Base-by-base conservation (phyloP, 1,140 invertebrate species). In the Drosophila melanica region DNA sequence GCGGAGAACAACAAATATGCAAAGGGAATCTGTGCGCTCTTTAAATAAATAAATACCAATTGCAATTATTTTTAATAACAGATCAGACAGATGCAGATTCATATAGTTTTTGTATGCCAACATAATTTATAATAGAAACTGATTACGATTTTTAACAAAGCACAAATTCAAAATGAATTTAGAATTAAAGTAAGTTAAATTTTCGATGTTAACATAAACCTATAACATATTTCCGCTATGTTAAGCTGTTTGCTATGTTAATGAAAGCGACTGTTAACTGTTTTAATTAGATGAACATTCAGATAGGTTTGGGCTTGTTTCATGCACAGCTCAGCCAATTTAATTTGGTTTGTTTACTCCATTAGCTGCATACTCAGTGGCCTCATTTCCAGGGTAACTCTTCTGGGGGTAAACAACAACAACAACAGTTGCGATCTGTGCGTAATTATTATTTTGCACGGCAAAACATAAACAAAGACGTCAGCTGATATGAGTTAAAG, bases 401-500 rank as follows among this genome's bases (percentile, higher is more conserved):
- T 37, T 33, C 16, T 16, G 8, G 16, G 37, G 33, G 55, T 53
- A 66, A 67, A 72, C 47, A 72, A 67, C 62, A 45, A 27, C 39
- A 23, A n/a, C 65, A 33, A 63, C 50, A 67, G 67, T 67, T 71
- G 42, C 67, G 81, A 81, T 81, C 62, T 67, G 23, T 62, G 77
- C 81, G 74, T 81, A 78, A 85, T 81, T 86, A 54, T 65, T 85
- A 50, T 65, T 70, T 69, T 41, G 44, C 27, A 53, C 37, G 47
- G 48, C 35, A 58, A 44, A 78, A 54, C 20, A 76, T 81, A 87
- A 87, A 81, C 81, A 85, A 86, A 59, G 71, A 75, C 82, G 75
- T 72, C 81, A 78, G 82, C 75, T 85, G 82, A 78, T 78, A 68
- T 78, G 75, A 70, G 81, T 70, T 48, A 70, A 51, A 58, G 23